Evolutionary conservation across 2,888 invertebrate species (phyloP).

Genomic region (Mellilla xanthometata): DNA sequence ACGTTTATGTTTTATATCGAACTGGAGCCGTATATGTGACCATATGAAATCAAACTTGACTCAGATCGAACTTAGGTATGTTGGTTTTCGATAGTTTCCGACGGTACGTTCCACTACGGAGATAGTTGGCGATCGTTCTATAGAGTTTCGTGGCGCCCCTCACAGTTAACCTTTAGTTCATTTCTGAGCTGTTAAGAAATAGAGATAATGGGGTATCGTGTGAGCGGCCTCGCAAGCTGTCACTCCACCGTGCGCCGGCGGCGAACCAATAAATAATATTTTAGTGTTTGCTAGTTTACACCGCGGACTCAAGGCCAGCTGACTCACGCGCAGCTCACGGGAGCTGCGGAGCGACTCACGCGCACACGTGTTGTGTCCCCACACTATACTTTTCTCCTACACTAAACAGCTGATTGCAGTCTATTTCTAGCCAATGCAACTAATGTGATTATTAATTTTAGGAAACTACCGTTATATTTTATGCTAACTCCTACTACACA

Average conservation of each 20-base stretch:
- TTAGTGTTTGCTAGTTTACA: slow-evolving; percentile 60
- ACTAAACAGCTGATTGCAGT: slow-evolving; percentile 43
- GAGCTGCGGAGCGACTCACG: slow-evolving; percentile 58
- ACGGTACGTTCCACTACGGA: slow-evolving; percentile 2
- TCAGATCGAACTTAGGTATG: slow-evolving; percentile 6
- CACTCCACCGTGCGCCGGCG: slow-evolving; percentile 42
- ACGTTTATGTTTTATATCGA: slow-evolving; percentile 60
- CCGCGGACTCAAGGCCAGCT: slow-evolving; percentile 65
- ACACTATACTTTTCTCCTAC: slow-evolving; percentile 32
- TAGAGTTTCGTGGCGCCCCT: slow-evolving; percentile 15
- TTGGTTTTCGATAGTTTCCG: slow-evolving; percentile 6
- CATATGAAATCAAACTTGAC: slow-evolving; percentile 14
- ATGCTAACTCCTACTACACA: slow-evolving; percentile 6
- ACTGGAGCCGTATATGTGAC: slow-evolving; percentile 38
- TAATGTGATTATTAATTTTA: slow-evolving; percentile 21
- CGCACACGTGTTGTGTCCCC: slow-evolving; percentile 28
- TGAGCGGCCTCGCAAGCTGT: slow-evolving; percentile 54
- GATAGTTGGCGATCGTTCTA: slow-evolving; percentile 3
- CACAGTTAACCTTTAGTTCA: slow-evolving; percentile 26
- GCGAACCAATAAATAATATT: slow-evolving; percentile 70
- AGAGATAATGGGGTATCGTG: slow-evolving; percentile 41
- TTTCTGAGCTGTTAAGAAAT: slow-evolving; percentile 33
- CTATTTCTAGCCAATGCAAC: slow-evolving; percentile 29
- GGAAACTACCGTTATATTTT: slow-evolving; percentile 7
- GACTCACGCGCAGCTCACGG: slow-evolving; percentile 67